Evolutionary conservation across 2,797 vertebrate genomes (phyloP).

Genomic region (Sebastes paucispinis): DNA sequence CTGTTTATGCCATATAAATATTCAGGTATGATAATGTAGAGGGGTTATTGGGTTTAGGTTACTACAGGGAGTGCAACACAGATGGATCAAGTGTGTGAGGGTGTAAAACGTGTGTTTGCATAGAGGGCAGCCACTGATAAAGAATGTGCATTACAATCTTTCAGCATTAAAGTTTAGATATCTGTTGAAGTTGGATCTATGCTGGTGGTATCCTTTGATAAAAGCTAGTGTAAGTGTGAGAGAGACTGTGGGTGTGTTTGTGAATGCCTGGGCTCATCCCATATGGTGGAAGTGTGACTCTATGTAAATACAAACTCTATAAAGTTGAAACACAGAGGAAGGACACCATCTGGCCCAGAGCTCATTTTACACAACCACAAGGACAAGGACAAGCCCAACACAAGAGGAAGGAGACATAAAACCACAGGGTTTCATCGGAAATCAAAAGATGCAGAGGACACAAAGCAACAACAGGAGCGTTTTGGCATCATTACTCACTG

Average conservation of each 20-base stretch:
- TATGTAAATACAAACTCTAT: conserved; percentile 64
- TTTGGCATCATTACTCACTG: background rate
- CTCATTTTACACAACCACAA: conserved; percentile 54
- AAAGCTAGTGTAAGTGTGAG: background rate
- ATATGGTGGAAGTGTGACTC: conserved; percentile 54
- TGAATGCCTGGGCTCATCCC: conserved; percentile 20
- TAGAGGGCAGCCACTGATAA: conserved; percentile 30
- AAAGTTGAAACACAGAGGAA: conserved; percentile 67
- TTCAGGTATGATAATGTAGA: conserved; percentile 59
- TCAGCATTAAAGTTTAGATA: conserved; percentile 13
- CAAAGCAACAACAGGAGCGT: background rate
- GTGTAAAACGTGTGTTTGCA: conserved; percentile 2
- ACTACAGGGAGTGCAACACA: conserved; percentile 56
- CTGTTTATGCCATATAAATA: conserved; percentile 62
- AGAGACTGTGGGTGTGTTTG: background rate
- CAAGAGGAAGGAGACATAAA: conserved; percentile 15
- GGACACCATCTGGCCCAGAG: conserved; percentile 77
- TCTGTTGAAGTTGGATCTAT: background rate
- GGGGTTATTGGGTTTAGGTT: conserved; percentile 47
- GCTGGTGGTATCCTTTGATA: conserved; percentile 2
- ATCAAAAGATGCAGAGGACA: background rate
- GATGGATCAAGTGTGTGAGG: conserved; percentile 47
- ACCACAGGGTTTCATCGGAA: conserved; percentile 31
- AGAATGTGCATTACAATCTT: conserved; percentile 6
- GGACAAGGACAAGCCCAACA: conserved; percentile 56